phyloP scores from a whole-genome alignment of 2,113 vertebrate genomes.

The Melanostigma gelatinosum region DNA sequence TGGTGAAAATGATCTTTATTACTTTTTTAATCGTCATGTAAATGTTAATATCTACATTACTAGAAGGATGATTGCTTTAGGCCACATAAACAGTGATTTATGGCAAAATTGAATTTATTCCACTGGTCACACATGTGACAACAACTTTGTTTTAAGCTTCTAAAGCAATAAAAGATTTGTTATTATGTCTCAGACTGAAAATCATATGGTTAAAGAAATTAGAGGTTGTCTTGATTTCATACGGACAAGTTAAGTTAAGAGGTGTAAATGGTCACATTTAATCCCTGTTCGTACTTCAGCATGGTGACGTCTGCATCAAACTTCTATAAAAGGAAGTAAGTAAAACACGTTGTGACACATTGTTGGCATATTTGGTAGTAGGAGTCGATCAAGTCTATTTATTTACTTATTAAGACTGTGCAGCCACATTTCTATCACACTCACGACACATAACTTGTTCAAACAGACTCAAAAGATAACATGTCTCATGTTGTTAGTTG shows the following conservation, averaged over 20 bases:
- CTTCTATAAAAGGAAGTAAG: slow-evolving; percentile 27
- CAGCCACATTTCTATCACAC: background rate
- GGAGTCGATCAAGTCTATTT: background rate
- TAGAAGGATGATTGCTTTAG: background rate
- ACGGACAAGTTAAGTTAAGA: background rate
- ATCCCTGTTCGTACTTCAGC: slow-evolving; percentile 24
- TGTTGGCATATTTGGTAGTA: background rate
- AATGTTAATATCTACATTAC: background rate
- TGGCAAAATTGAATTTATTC: background rate
- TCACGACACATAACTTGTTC: background rate
- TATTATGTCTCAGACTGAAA: slow-evolving; percentile 13
- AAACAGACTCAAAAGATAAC: background rate
- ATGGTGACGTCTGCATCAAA: slow-evolving; percentile 25
- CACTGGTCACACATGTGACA: background rate
- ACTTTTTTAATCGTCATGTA: background rate
- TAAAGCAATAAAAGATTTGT: background rate
- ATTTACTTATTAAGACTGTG: background rate
- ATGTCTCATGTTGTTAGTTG: background rate
- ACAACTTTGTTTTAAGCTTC: background rate
- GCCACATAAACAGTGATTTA: background rate
- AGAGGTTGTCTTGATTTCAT: slow-evolving; percentile 27
- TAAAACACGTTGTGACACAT: slow-evolving; percentile 24
- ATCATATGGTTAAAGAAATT: slow-evolving; percentile 12
- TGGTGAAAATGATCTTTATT: background rate
- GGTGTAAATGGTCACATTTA: slow-evolving; percentile 17